Base-by-base conservation (phyloP, 1,140 invertebrate species). In the Asobara japonica region DNA sequence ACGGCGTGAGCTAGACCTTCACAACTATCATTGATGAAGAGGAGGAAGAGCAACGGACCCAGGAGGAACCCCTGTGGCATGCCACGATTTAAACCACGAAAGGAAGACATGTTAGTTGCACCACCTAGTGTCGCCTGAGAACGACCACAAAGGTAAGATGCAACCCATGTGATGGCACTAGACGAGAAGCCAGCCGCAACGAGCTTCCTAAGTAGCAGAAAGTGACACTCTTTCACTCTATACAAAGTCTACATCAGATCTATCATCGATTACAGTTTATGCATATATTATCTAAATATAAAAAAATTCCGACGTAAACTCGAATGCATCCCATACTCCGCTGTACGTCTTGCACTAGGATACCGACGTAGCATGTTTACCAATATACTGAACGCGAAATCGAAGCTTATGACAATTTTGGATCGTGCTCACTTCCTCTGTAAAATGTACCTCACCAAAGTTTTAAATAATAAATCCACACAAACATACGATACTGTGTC, bases 231-330 rank as follows among this genome's bases (percentile, higher is more conserved):
- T 31, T 65, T n/a, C 64, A 60, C 31, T 11, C 18, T 79, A 10
- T 79, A 75, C 27, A 74, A 67, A 18, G 30, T 60, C 3, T 56
- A 76, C 8, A 72, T 77, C 5, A 69, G 74, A 60, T 74, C 74
- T 0, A 69, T 65, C 61, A 29, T 79, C 5, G 78, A 79, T 48
- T 79, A 76, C 67, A 61, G 60, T 8, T 25, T 61, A 0, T 71
- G 38, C 22, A 45, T 71, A 11, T 61, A 48, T 18, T 36, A 30
- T 45, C 33, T 68, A 27, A 69, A 74, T 62, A 69, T 68, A 45
- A 66, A 41, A 48, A 73, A 45, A 38, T 30, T 69, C 22, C 27
- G 16, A 13, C 25, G 62, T 30, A 77, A 74, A 29, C 65, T 27
- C 2, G 69, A 65, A 16, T 10, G 31, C 38, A 11, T 71, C 0